These are phyloP conservation scores for Cryptotis parvus DNA, from an alignment of 2,113 vertebrate species.

Conservation along the genomic window DNA sequence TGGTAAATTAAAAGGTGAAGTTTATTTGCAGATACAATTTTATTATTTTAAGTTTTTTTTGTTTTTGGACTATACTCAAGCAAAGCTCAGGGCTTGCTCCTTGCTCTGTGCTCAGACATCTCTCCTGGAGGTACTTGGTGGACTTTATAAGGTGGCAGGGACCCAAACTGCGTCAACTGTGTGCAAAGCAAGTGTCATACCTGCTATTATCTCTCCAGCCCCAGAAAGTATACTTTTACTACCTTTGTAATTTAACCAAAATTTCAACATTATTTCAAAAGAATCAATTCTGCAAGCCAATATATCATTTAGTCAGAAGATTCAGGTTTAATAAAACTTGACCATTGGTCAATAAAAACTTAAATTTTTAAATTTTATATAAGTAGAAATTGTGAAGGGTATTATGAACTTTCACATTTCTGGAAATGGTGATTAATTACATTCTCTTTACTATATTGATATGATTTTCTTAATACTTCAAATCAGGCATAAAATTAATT, in stretches of 20 bases:
- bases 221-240: not conserved
- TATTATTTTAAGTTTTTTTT: too few relatives aligned
- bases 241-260: constrained; percentile 9
- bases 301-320: not conserved
- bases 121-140: too few relatives aligned
- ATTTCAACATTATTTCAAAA: constrained; percentile 27
- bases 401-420: constrained; percentile 41
- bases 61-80: too few relatives aligned
- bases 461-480: constrained; percentile 29
- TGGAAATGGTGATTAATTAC: not conserved
- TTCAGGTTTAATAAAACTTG: constrained; percentile 26
- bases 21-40: constrained; percentile 34
- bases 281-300: constrained; percentile 26
- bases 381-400: constrained; percentile 36
- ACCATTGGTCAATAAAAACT: constrained; percentile 13
- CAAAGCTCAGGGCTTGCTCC: too few relatives aligned
- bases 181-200: too few relatives aligned
- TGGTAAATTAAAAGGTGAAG: not conserved
- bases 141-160: too few relatives aligned
- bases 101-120: too few relatives aligned
- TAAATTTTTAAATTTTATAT: constrained; percentile 52
- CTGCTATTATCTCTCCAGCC: not conserved
- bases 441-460: not conserved
- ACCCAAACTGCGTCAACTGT: too few relatives aligned
- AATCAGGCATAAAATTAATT: not conserved